Conservation (phyloP, 1,140 invertebrate genomes). For the Sesamia nonagrioides region DNA sequence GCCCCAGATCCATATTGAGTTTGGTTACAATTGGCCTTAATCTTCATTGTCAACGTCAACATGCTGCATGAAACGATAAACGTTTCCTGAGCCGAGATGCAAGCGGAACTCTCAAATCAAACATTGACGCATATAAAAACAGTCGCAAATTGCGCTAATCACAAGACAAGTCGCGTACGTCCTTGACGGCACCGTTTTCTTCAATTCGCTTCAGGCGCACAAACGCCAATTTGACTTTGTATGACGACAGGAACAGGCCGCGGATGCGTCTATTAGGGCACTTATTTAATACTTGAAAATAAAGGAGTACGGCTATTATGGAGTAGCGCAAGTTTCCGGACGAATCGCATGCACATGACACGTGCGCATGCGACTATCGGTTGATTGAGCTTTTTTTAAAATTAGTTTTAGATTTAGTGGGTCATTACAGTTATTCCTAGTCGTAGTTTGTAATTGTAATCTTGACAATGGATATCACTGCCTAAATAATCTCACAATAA, state of each 20-base stretch:
- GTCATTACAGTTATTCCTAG: not conserved
- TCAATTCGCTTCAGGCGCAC: slow-evolving; percentile 47
- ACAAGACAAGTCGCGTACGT: slow-evolving; percentile 8
- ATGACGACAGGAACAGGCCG: slow-evolving; percentile 59
- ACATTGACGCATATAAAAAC: slow-evolving; percentile 33
- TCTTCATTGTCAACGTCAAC: not conserved
- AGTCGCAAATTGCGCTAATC: slow-evolving; percentile 37
- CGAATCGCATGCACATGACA: slow-evolving; percentile 30
- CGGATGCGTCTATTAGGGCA: slow-evolving; percentile 63
- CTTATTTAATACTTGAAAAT: slow-evolving; percentile 65
- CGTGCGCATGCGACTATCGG: slow-evolving; percentile 6
- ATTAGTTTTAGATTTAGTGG: not conserved
- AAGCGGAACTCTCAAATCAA: slow-evolving; percentile 35
- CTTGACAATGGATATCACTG: not conserved
- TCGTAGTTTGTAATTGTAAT: not conserved
- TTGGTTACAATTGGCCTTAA: not conserved
- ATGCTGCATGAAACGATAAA: slow-evolving; percentile 1
- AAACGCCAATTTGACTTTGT: slow-evolving; percentile 54
- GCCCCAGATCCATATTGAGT: too few relatives aligned
- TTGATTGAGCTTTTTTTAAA: not conserved
- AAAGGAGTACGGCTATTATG: slow-evolving; percentile 61
- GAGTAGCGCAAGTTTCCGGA: slow-evolving; percentile 50
- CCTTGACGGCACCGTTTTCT: slow-evolving; percentile 45
- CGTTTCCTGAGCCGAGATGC: not conserved
- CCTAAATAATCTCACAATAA: not conserved